Evolutionary conservation across 2,888 invertebrate species (phyloP).

Genomic region (Nephrocerus scutellatus): DNA sequence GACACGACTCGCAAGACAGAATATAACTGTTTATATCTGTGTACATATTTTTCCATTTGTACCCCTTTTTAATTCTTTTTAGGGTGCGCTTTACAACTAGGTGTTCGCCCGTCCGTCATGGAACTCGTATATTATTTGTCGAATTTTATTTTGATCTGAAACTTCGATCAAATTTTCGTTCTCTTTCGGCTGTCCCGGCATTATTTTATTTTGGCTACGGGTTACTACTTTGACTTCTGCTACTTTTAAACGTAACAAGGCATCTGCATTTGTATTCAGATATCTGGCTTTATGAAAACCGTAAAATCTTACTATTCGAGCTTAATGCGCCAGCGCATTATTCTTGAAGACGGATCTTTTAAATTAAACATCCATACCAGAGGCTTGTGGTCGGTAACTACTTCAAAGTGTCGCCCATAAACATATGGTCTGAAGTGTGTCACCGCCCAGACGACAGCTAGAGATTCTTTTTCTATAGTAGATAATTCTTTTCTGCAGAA

Average conservation of each 20-base stretch:
- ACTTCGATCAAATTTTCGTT: background rate
- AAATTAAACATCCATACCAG: conserved; percentile 24
- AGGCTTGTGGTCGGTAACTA: conserved; percentile 31
- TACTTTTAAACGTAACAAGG: conserved; percentile 1
- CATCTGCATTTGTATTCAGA: conserved; percentile 5
- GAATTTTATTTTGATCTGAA: conserved; percentile 1
- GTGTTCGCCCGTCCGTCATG: conserved; percentile 4
- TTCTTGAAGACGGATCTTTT: conserved; percentile 25
- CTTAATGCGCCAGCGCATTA: too few species aligned
- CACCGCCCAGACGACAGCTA: too few species aligned
- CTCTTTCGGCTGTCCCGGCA: background rate
- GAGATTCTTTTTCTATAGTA: conserved; percentile 28
- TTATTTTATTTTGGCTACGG: background rate
- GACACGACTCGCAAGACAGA: conserved; percentile 1
- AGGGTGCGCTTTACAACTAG: conserved; percentile 2
- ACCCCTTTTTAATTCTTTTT: background rate
- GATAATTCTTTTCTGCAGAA: conserved; percentile 25
- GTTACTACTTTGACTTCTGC: conserved; percentile 6
- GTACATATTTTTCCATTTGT: too few species aligned
- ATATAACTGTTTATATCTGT: conserved; percentile 6
- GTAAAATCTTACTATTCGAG: conserved; percentile 24
- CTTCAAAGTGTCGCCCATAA: conserved; percentile 23
- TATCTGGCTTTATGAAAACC: conserved; percentile 1
- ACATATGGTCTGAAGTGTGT: conserved; percentile 29
- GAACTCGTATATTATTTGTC: conserved; percentile 3